Percentiles rank a stretch among this genome's conserved stretches.
Evolutionary conservation across 2,797 vertebrate species (phyloP).

Genomic region (Mormyrus proboscirostris): DNA sequence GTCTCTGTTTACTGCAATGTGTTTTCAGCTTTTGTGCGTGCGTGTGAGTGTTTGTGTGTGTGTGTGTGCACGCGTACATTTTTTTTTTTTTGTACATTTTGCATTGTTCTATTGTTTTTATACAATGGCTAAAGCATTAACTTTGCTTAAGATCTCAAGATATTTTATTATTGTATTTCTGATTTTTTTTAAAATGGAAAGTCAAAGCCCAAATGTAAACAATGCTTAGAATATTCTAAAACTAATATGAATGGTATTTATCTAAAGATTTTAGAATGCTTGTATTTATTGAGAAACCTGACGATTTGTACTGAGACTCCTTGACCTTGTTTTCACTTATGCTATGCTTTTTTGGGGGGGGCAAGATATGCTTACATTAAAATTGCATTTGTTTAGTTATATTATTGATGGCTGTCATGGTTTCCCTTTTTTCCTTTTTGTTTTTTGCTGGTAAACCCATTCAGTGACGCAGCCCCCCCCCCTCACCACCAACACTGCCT

Average conservation of each 20-base stretch:
- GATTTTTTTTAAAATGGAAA: neutral
- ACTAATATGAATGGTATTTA: neutral
- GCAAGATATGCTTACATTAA: slow-evolving; percentile 58
- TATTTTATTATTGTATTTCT: neutral
- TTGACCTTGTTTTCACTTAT: neutral
- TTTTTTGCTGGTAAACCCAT: neutral
- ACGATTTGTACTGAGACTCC: slow-evolving; percentile 33
- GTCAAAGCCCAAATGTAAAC: neutral
- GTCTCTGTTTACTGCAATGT: neutral
- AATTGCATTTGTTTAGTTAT: slow-evolving; percentile 63
- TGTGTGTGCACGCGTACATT: neutral
- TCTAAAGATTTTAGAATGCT: neutral
- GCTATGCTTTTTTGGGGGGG: slow-evolving; percentile 13
- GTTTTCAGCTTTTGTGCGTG: neutral
- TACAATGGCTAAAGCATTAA: neutral
- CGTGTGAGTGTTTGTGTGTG: neutral
- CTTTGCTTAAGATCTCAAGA: neutral
- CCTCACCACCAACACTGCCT: neutral
- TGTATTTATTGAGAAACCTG: slow-evolving; percentile 36
- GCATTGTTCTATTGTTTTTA: neutral
- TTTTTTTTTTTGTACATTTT: neutral
- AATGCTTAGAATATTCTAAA: neutral
- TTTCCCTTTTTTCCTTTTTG: neutral
- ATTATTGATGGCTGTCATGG: neutral
- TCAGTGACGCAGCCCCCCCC: neutral